Conservation (phyloP, 2,888 invertebrate genomes). For the Xestia rhomboidea region DNA sequence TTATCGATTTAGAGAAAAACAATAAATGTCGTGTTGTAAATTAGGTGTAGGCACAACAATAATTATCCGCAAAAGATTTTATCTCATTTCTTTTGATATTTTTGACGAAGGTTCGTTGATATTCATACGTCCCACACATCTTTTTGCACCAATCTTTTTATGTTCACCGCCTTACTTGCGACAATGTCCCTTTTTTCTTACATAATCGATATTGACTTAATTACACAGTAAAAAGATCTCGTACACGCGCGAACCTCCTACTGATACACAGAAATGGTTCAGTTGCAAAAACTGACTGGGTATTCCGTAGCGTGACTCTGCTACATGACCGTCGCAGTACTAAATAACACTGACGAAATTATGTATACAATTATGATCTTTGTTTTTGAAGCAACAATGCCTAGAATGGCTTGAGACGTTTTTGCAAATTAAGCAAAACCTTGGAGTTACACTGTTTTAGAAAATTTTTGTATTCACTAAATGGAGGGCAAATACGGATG, state of each 20-base stretch:
- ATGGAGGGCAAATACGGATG: slow-evolving; percentile 46
- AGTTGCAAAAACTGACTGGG: slow-evolving; percentile 62
- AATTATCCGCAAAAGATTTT: slow-evolving; percentile 19
- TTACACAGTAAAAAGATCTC: slow-evolving; percentile 67
- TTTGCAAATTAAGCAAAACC: background rate
- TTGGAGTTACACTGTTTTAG: slow-evolving; percentile 39
- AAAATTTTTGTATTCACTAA: slow-evolving; percentile 38
- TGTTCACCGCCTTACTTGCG: slow-evolving; percentile 44
- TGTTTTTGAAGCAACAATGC: background rate
- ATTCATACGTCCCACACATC: slow-evolving; percentile 42
- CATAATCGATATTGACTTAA: slow-evolving; percentile 66
- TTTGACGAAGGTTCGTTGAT: slow-evolving; percentile 23
- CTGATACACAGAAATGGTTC: slow-evolving; percentile 60
- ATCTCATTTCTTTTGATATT: slow-evolving; percentile 24
- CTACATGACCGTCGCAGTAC: slow-evolving; percentile 35
- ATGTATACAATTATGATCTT: slow-evolving; percentile 45
- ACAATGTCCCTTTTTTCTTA: slow-evolving; percentile 52
- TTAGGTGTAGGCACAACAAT: slow-evolving; percentile 1
- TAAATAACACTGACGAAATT: slow-evolving; percentile 54
- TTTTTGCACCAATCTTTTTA: slow-evolving; percentile 43
- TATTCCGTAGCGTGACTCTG: slow-evolving; percentile 62
- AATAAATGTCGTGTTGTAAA: background rate
- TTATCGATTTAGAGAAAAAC: background rate
- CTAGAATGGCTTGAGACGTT: background rate
- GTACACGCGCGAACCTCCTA: slow-evolving; percentile 50